phyloP scores from a whole-genome alignment of 2,888 invertebrate species.

The Erpobdella octoculata region DNA sequence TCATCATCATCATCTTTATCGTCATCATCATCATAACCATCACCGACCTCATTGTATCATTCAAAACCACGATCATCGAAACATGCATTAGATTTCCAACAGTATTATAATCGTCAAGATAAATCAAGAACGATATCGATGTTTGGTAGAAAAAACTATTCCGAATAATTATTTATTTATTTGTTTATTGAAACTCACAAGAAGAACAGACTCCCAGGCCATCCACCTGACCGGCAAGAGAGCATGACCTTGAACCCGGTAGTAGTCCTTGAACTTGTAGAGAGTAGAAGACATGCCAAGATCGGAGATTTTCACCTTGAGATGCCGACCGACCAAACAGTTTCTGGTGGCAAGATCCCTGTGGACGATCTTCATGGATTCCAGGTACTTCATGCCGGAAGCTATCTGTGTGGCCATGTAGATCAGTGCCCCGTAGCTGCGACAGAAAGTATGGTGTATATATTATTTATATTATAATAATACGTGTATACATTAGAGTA shows the following conservation, averaged over 20 bases:
- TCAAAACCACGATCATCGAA: not conserved
- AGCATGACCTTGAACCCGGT: constrained; percentile 75
- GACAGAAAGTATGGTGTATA: too few species aligned
- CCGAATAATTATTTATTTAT: too few species aligned
- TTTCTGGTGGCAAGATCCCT: constrained; percentile 79
- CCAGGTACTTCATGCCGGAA: constrained; percentile 79
- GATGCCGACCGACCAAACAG: constrained; percentile 73
- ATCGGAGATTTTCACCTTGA: constrained; percentile 57
- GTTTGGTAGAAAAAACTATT: too few species aligned
- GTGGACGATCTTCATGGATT: constrained; percentile 80
- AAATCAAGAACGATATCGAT: too few species aligned
- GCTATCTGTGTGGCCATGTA: constrained; percentile 78
- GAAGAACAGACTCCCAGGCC: constrained; percentile 74
- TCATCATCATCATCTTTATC: not conserved
- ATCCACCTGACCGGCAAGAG: constrained; percentile 83
- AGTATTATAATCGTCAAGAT: too few species aligned
- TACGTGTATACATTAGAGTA: too few species aligned
- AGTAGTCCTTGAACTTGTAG: constrained; percentile 64
- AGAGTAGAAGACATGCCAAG: constrained; percentile 51
- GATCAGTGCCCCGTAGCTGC: constrained; percentile 72
- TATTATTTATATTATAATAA: too few species aligned
- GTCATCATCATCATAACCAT: constrained; percentile 8
- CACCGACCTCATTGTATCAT: not conserved
- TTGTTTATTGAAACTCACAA: too few species aligned
- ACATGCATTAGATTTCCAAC: too few species aligned